phyloP scores from a whole-genome alignment of 2,113 vertebrate species.

The Polyodon spathula region DNA sequence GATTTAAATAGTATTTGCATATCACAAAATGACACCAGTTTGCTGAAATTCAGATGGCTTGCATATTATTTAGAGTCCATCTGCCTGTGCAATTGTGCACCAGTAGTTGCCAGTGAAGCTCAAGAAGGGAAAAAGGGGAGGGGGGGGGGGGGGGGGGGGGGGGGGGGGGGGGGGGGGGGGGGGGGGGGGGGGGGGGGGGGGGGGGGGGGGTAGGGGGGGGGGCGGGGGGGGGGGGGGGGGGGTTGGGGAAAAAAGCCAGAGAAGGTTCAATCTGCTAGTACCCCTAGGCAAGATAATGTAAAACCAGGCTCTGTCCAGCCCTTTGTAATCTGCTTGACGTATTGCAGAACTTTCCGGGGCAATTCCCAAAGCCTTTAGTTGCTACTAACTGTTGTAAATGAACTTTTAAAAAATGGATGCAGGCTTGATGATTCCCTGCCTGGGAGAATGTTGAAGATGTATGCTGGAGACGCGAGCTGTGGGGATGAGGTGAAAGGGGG shows the following conservation, averaged over 20 bases:
- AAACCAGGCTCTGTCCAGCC: constrained; percentile 1
- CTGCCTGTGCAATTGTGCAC: constrained; percentile 25
- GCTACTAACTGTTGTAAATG: constrained; percentile 25
- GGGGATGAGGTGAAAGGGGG: constrained; percentile 15
- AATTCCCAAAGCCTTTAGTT: constrained; percentile 17
- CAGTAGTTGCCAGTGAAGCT: constrained; percentile 21
- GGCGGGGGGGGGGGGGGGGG: constrained; percentile 11
- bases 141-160: constrained; percentile 17
- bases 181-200: constrained; percentile 11
- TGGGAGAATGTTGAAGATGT: constrained; percentile 8
- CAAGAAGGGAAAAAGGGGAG: constrained; percentile 1
- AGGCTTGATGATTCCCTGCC: constrained; percentile 18
- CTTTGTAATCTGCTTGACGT: not conserved
- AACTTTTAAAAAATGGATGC: constrained; percentile 25
- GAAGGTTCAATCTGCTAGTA: not conserved
- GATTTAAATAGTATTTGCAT: constrained; percentile 42
- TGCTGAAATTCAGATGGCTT: constrained; percentile 37
- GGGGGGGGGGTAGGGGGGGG: constrained; percentile 7
- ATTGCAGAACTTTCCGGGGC: constrained; percentile 1
- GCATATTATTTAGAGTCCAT: constrained; percentile 27
- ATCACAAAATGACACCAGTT: constrained; percentile 41
- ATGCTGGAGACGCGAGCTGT: constrained; percentile 6
- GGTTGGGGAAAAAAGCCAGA: constrained; percentile 12
- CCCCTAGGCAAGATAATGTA: constrained; percentile 10
- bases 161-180: not conserved